Conservation (phyloP, 1,140 invertebrate species). For the Choristoneura fumiferana region DNA sequence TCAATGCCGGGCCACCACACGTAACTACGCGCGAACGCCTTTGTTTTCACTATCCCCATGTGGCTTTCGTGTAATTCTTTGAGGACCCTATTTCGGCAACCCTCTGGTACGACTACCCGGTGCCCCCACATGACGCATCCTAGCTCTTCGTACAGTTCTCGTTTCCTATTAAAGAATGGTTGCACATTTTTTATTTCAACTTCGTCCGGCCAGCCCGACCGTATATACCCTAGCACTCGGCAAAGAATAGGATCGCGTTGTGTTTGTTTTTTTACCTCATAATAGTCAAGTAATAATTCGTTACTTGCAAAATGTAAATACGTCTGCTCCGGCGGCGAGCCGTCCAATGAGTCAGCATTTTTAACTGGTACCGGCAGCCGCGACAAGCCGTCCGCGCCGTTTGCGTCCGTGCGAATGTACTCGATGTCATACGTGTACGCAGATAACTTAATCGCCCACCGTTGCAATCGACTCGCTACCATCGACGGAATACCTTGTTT, state of each 20-base stretch:
- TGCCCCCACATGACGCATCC: constrained; percentile 42
- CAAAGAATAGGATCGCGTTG: too few species aligned
- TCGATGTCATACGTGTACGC: constrained; percentile 43
- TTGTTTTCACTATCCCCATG: constrained; percentile 52
- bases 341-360: too few species aligned
- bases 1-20: constrained; percentile 67
- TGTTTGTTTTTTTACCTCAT: too few species aligned
- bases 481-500: constrained; percentile 35
- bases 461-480: constrained; percentile 40
- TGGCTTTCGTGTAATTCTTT: constrained; percentile 52
- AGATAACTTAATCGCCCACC: constrained; percentile 46
- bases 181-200: too few species aligned
- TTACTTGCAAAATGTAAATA: too few species aligned
- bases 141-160: constrained; percentile 34
- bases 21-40: constrained; percentile 53
- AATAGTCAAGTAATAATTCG: too few species aligned
- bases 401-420: constrained; percentile 13
- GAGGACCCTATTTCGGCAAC: constrained; percentile 28
- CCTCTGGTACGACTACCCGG: constrained; percentile 36
- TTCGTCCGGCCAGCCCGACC: too few species aligned
- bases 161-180: too few species aligned
- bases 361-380: too few species aligned
- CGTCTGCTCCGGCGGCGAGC: too few species aligned
- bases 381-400: constrained; percentile 8
- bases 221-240: too few species aligned